Percentiles rank a stretch among this genome's conserved stretches.
These are phyloP conservation scores for Malurus leucopterus DNA, from an alignment of 2,797 vertebrate species.

Conservation along the genomic window DNA sequence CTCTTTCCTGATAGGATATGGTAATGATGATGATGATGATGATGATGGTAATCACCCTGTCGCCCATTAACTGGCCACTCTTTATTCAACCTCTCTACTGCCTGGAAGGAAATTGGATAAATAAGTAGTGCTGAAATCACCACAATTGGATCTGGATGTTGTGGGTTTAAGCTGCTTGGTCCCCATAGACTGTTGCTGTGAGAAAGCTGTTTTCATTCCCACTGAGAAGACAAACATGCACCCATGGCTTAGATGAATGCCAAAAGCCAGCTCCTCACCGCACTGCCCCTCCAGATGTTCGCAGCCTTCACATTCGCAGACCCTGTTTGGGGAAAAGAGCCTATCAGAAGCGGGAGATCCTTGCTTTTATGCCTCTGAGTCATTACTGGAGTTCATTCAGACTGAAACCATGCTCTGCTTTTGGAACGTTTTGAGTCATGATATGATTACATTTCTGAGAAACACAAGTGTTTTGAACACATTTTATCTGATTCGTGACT, in stretches of 20 bases:
- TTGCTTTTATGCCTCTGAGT: not conserved
- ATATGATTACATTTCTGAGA: not conserved
- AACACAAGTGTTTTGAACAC: not conserved
- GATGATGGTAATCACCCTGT: not conserved
- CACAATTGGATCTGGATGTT: not conserved
- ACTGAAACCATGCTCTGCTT: not conserved
- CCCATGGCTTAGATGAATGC: not conserved
- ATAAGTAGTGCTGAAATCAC: not conserved
- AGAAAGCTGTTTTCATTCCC: not conserved
- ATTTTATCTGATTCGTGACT: not conserved
- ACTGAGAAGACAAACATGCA: fast-evolving
- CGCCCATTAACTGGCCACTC: not conserved
- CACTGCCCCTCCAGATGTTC: not conserved
- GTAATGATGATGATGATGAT: not conserved
- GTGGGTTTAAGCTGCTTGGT: not conserved
- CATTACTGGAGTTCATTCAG: not conserved
- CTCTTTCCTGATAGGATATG: not conserved
- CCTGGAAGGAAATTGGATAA: not conserved
- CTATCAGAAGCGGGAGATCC: not conserved
- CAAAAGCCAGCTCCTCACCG: not conserved
- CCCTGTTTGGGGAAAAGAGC: not conserved
- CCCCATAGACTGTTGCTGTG: not conserved
- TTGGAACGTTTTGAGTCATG: not conserved
- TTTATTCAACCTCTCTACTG: not conserved
- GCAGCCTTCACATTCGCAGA: not conserved